Conservation (phyloP, 2,113 vertebrate genomes). For the Nannobrachium achirus region DNA sequence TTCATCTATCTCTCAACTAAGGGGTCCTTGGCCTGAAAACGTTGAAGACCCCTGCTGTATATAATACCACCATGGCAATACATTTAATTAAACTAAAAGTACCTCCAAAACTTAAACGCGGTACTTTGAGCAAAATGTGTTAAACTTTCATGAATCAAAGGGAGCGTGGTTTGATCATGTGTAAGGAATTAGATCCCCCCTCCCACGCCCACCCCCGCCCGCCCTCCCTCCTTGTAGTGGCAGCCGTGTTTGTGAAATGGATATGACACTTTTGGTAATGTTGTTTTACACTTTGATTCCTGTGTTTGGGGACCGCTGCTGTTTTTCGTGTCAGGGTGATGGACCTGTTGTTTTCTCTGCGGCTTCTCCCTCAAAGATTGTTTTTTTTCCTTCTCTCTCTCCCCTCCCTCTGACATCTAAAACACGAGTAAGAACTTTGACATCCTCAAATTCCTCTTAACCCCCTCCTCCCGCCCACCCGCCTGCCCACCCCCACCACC, state of each 20-base stretch:
- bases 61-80: no score
- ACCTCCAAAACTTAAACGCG: conserved; percentile 18
- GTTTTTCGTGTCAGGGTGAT: conserved; percentile 30
- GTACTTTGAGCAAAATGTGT: conserved; percentile 17
- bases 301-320: background rate
- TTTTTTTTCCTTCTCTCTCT: conserved; percentile 44
- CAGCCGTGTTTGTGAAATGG: conserved; percentile 13
- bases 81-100: no score
- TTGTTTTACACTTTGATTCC: conserved; percentile 23
- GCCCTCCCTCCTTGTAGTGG: background rate
- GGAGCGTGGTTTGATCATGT: background rate
- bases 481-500: conserved; percentile 2
- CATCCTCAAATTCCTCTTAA: conserved; percentile 62
- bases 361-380: conserved; percentile 43
- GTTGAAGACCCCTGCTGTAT: no score
- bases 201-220: no score
- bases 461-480: conserved; percentile 56
- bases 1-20: no score
- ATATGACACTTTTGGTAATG: conserved; percentile 12
- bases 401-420: conserved; percentile 42
- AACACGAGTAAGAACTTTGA: conserved; percentile 52
- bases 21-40: no score
- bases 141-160: conserved; percentile 3
- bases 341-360: conserved; percentile 30
- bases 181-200: background rate